Evolutionary conservation across 2,888 invertebrate genomes (phyloP), one percentile per base, ranked within the genome.

Genomic region (Lumbricus terrestris): DNA sequence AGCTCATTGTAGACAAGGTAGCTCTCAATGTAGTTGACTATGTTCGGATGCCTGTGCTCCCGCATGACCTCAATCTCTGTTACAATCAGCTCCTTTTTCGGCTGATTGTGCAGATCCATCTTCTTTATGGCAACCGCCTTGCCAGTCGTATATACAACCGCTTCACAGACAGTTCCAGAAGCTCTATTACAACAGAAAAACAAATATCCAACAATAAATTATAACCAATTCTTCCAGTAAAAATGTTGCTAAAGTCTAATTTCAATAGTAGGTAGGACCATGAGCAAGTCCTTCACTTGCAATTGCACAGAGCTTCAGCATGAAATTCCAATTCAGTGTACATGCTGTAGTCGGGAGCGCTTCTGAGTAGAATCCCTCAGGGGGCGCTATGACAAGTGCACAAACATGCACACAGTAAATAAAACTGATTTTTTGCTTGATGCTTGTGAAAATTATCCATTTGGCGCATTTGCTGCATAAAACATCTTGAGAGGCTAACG

Each of bases 21-120:
- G 95, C 98, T 98, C 96, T 99, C 99, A 93, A 99, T 96, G 95
- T 99, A 99, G 96, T 99, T 99, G 93, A 99, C 99, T 92, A 99
- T 99, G 95, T 99, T 99, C 92, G 98, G 97, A 96, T 99, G 99
- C 94, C 99, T 98, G 96, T 99, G 99, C 96, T 99, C 98, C 97
- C 99, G 97, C 99, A 99, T 99, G 37, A 99, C 99, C 92, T 99
- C 96, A 95, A 99, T 99, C 96, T 99, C 99, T 96, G 99, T 99
- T 94, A 99, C 99, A 95, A 99, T 99, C 92, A 99, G 96, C 95
- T 99, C 99, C 95, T 99, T 99, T 96, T 99, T 99, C 92, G 99
- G 99, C 95, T 99, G 99, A 95, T 98, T 98, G 92, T 98, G 97
- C 92, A 99, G 96, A 95, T 99, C 98, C 99, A 99, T 99, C 95